Evolutionary conservation across 2,888 invertebrate genomes (phyloP), one percentile per base, ranked within the genome.

Genomic region (Drosophila mettleri): DNA sequence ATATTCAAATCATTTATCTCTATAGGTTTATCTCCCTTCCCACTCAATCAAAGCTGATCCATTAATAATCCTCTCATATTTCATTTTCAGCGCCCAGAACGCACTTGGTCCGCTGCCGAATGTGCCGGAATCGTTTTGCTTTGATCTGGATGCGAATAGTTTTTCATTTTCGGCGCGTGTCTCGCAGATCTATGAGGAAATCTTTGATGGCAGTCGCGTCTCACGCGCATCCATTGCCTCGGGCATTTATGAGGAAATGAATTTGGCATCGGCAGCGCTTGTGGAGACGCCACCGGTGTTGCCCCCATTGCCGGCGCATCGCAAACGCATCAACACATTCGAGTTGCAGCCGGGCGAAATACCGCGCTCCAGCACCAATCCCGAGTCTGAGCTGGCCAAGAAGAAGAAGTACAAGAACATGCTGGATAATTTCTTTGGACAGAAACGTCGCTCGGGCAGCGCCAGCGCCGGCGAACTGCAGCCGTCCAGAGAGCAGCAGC

Each of bases 161-260:
- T 90, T 90, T 64, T 89, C 90, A 3, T 88, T 89, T 63, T 90
- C 91, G 3, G 71, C 90, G 10, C 89, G 91, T 3, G 86, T 89
- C 33, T 92, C 92, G 0, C 92, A 91, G 14, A 92, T 92, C 16
- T 92, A 92, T 66, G 93, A 92, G 65, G 92, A 92, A 67, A 92
- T 92, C 34, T 86, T 87, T 8, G 92, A 92, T 59, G 88, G 82
- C 16, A 71, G 91, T 24, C 85, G 90, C 22, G 68, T 86, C 3
- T 91, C 92, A 0, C 87, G 91, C 1, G 85, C 86, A 0, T 92
- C 93, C 0, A 84, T 92, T 34, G 91, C 91, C 0, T 92, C 92
- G 1, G 92, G 92, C 3, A 92, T 92, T 24, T 92, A 92, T 67
- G 93, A 92, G 69, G 92, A 92, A 68, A 92, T 92, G 92, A 92